Base-by-base conservation (phyloP, 1,140 invertebrate species). In the Pachypeltis micranthus region DNA sequence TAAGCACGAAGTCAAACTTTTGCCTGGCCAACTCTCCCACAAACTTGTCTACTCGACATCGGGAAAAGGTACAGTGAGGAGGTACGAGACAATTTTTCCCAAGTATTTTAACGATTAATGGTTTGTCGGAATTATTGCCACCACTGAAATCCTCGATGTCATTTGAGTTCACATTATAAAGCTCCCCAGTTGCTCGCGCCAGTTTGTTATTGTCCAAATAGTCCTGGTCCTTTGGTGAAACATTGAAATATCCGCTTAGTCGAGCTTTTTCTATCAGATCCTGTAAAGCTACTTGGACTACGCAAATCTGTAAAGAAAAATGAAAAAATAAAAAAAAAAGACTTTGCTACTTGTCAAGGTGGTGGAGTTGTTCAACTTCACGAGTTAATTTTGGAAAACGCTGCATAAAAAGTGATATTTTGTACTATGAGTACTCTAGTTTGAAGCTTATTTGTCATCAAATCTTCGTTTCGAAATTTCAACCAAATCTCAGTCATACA, bases 1-100 rank as follows among this genome's bases (percentile, higher is more conserved):
- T 76, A 21, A 95, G 74, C 59, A 96, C 80, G 54, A 94, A 75
- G 74, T 95, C 87, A 82, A 81, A 95, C 39, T 74, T 71, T 29
- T 71, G 65, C 16, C 70, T 68, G 47, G 71, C 59, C 25, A 77
- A 63, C 62, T 74, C 73, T 44, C 72, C 58, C 27, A 68, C 62
- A 2, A 78, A 71, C 19, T 77, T 67, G 57, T 62, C 67, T 4
- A 81, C 67, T 66, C 82, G 74, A 55, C 75, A 74, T 59, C 73
- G 76, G 66, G 74, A 77, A 71, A 81, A 82, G 24, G 59, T 63
- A 66, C 72, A 76, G 39, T 72, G 72, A n/a, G 78, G 77, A 59
- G 79, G 73, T 16, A 80, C 68, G 67, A 70, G 19, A 61, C 63
- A 70, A 0, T 34, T 16, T 58, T 64, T 56, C 1, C 55, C 28